These are phyloP conservation scores for Leptonema lineaticorne DNA, from an alignment of 1,140 invertebrate genomes.

Conservation along the genomic window DNA sequence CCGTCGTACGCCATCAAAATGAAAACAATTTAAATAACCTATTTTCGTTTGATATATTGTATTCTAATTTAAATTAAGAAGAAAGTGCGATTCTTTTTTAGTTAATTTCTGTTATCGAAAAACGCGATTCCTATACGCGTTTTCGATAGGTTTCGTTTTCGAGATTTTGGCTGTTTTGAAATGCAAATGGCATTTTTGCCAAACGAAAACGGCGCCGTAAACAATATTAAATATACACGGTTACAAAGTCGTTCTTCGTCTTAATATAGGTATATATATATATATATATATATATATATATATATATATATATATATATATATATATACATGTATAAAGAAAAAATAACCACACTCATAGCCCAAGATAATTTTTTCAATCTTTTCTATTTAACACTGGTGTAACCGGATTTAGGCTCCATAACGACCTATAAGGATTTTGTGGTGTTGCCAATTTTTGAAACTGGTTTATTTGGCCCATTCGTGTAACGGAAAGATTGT, in stretches of 20 bases:
- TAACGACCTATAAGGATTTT: background rate
- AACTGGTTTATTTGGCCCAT: constrained; percentile 1
- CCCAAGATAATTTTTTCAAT: background rate
- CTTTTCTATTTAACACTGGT: background rate
- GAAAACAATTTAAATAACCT: too few relatives aligned
- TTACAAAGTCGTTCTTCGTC: too few relatives aligned
- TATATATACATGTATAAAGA: too few relatives aligned
- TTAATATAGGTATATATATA: too few relatives aligned
- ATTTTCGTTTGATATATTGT: too few relatives aligned
- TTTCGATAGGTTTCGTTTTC: background rate
- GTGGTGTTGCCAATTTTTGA: background rate
- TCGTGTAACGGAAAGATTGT: background rate
- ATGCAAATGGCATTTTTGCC: background rate
- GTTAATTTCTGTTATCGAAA: background rate
- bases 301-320: too few relatives aligned
- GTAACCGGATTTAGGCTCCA: constrained; percentile 16
- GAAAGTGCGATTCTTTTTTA: background rate
- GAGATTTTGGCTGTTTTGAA: constrained; percentile 3
- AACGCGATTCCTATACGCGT: background rate
- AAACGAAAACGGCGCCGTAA: too few relatives aligned
- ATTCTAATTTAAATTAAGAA: background rate
- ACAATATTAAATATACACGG: background rate
- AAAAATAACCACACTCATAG: too few relatives aligned
- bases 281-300: too few relatives aligned
- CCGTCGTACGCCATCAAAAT: too few relatives aligned